Conservation (phyloP, 2,113 vertebrate species). For the Lethenteron reissneri region DNA sequence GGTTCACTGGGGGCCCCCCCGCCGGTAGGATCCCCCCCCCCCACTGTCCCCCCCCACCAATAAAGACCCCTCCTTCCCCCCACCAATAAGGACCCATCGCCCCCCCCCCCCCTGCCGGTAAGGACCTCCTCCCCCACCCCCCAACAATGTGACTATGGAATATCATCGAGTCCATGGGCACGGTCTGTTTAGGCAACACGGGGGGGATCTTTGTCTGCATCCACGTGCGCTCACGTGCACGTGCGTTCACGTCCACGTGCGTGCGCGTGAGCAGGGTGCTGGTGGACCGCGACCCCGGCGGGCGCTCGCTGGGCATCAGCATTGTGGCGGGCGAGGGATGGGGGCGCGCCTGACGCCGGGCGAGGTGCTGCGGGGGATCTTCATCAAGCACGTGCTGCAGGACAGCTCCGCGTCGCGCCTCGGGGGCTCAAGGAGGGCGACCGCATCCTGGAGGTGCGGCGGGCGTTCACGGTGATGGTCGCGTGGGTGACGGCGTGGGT, state of each 20-base stretch:
- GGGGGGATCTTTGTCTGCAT: too few relatives aligned
- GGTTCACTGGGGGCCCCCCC: constrained; percentile 67
- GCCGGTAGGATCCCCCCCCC: constrained; percentile 30
- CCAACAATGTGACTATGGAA: too few relatives aligned
- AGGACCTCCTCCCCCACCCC: too few relatives aligned
- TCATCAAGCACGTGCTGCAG: constrained; percentile 85
- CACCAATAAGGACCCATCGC: too few relatives aligned
- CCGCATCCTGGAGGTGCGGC: constrained; percentile 64
- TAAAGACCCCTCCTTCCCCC: too few relatives aligned
- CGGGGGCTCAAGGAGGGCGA: constrained; percentile 71
- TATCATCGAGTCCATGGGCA: too few relatives aligned
- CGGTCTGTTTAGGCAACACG: too few relatives aligned
- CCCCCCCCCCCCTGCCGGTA: too few relatives aligned
- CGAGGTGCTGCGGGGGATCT: constrained; percentile 93
- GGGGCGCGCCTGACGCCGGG: constrained; percentile 80
- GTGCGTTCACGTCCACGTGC: too few relatives aligned
- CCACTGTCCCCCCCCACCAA: too few relatives aligned
- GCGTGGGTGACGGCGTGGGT: not conserved
- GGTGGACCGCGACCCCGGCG: constrained; percentile 31
- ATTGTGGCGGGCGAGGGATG: constrained; percentile 90
- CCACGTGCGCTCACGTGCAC: too few relatives aligned
- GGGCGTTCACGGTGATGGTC: not conserved
- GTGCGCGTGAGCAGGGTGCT: not conserved
- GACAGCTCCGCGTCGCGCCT: constrained; percentile 83
- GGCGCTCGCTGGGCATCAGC: constrained; percentile 86